phyloP scores from a whole-genome alignment of 2,888 invertebrate genomes.

The Nysson spinosus region DNA sequence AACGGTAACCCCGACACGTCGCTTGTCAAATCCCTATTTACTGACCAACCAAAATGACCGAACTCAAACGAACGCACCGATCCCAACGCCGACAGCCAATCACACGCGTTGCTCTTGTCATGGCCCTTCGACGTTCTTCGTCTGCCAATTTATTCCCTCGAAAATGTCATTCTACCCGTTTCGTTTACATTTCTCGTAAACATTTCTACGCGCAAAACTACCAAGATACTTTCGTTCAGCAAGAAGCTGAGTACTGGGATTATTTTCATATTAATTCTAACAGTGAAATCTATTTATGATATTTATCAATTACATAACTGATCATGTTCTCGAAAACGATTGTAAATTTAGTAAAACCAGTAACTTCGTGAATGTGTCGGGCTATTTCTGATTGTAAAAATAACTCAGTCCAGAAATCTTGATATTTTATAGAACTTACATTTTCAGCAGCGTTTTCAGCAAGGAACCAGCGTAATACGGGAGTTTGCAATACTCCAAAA shows the following conservation, averaged over 20 bases:
- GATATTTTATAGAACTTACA: no score
- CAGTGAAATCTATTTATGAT: no score
- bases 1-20: slow-evolving; percentile 64
- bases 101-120: slow-evolving; percentile 49
- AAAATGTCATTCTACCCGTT: slow-evolving; percentile 30
- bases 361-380: no score
- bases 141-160: slow-evolving; percentile 41
- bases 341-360: no score
- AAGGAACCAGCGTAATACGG: no score
- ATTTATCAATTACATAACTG: no score
- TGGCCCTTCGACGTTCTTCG: slow-evolving; percentile 49
- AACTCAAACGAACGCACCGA: slow-evolving; percentile 59
- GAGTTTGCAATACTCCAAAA: no score
- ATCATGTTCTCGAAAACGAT: no score
- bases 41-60: slow-evolving; percentile 61
- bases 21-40: slow-evolving; percentile 68
- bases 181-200: no score
- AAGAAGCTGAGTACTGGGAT: slow-evolving; percentile 26
- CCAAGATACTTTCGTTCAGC: slow-evolving; percentile 20
- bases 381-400: no score
- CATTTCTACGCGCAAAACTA: slow-evolving; percentile 15
- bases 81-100: slow-evolving; percentile 66
- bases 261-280: slow-evolving; percentile 13
- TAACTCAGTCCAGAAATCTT: no score
- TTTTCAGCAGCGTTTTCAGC: no score